Percentiles rank a stretch among this genome's conserved stretches.
These are phyloP conservation scores for Heliothis peltigera DNA, from an alignment of 2,888 invertebrate genomes.

Conservation along the genomic window DNA sequence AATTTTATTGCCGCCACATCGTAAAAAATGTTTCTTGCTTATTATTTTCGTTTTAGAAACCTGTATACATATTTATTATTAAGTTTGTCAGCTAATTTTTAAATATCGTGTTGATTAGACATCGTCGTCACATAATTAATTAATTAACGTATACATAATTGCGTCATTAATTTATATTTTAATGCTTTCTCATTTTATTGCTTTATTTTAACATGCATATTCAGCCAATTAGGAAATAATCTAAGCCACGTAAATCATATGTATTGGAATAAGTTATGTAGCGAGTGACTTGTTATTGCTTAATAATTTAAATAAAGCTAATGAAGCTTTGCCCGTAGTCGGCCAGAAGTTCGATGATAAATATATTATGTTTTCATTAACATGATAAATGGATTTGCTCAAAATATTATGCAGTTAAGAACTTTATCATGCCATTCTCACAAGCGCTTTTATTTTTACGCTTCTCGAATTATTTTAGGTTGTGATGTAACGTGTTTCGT, in stretches of 20 bases:
- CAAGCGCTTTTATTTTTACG: constrained; percentile 40
- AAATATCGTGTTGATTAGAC: constrained; percentile 82
- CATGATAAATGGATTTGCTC: constrained; percentile 57
- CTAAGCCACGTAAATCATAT: constrained; percentile 77
- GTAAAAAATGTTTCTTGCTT: constrained; percentile 70
- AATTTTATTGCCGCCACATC: constrained; percentile 71
- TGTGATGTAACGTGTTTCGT: constrained; percentile 19
- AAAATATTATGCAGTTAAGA: constrained; percentile 55
- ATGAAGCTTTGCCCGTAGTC: constrained; percentile 77
- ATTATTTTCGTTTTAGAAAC: constrained; percentile 68
- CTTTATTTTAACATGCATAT: constrained; percentile 77
- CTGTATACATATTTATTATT: constrained; percentile 80
- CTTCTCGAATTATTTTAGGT: constrained; percentile 3
- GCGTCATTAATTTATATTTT: constrained; percentile 79
- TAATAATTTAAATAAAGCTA: constrained; percentile 83
- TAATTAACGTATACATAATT: constrained; percentile 84
- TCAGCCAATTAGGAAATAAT: constrained; percentile 75
- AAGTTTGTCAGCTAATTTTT: constrained; percentile 81
- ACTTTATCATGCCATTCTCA: constrained; percentile 53
- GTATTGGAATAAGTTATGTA: constrained; percentile 75
- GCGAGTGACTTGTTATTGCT: constrained; percentile 77
- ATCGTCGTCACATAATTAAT: constrained; percentile 84
- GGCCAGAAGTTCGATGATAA: constrained; percentile 64
- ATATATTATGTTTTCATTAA: constrained; percentile 69
- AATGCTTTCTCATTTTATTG: constrained; percentile 79